phyloP scores from a whole-genome alignment of 2,113 vertebrate species.

The Geococcyx californianus region DNA sequence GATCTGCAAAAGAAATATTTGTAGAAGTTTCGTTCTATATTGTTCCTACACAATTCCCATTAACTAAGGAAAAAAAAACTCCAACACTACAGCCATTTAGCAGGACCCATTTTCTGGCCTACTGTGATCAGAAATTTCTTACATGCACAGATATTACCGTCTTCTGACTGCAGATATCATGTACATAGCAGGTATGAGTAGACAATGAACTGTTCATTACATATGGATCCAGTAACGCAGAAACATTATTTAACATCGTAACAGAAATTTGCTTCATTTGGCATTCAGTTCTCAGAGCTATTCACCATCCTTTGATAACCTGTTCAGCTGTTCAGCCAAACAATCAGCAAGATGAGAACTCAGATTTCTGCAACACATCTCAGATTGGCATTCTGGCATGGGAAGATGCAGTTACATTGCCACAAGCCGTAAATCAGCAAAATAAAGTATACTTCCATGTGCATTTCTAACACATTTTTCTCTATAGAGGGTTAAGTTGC shows the following conservation, averaged over 20 bases:
- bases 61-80: neutral
- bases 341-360: accelerated
- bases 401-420: neutral
- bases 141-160: neutral
- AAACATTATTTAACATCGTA: neutral
- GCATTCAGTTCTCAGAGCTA: neutral
- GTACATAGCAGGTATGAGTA: neutral
- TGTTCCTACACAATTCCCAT: neutral
- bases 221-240: neutral
- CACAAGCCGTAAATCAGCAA: neutral
- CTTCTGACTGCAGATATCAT: neutral
- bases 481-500: neutral
- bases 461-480: neutral
- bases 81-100: neutral
- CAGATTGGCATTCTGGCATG: accelerated
- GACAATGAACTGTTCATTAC: neutral
- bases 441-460: accelerated
- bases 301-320: neutral
- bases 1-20: neutral
- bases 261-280: neutral
- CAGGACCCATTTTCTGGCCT: neutral
- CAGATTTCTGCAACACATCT: neutral
- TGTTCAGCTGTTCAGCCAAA: neutral
- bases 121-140: neutral
- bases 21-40: neutral